Percentiles rank a stretch among this genome's conserved stretches.
Evolutionary conservation across 2,113 vertebrate genomes (phyloP).

Genomic region (Chinchilla lanigera): DNA sequence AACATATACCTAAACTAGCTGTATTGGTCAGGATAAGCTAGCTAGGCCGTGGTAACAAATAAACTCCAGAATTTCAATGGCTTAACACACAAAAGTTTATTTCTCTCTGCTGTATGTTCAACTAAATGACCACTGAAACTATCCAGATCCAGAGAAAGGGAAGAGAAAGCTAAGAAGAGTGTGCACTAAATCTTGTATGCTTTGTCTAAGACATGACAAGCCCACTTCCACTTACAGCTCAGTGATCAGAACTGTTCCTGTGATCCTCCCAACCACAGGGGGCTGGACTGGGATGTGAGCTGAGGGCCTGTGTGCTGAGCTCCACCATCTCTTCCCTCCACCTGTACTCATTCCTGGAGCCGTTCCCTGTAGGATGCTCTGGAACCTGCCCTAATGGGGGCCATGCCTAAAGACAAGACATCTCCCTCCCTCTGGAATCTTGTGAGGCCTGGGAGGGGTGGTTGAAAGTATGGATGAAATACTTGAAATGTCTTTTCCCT

Average conservation of each 20-base stretch:
- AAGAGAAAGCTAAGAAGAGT: not conserved
- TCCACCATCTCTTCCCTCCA: not conserved
- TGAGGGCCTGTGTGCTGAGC: not conserved
- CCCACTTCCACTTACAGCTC: not conserved
- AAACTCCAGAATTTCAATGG: not conserved
- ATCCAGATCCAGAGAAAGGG: not conserved
- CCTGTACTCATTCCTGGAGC: not conserved
- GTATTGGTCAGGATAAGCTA: not conserved
- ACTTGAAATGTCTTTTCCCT: not conserved
- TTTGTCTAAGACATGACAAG: not conserved
- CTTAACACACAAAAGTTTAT: not conserved
- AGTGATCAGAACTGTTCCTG: not conserved
- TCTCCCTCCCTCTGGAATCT: not conserved
- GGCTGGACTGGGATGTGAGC: rapidly evolving
- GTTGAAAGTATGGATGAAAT: not conserved
- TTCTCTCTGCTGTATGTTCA: not conserved
- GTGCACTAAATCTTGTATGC: not conserved
- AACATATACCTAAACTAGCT: not conserved
- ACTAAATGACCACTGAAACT: not conserved
- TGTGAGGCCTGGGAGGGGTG: not conserved
- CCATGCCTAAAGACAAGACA: not conserved
- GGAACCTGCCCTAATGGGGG: not conserved
- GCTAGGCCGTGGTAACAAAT: not conserved
- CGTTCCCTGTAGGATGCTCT: not conserved
- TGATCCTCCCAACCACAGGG: not conserved